Evolutionary conservation across 2,888 invertebrate genomes (phyloP).

Genomic region (Napeogenes inachia): DNA sequence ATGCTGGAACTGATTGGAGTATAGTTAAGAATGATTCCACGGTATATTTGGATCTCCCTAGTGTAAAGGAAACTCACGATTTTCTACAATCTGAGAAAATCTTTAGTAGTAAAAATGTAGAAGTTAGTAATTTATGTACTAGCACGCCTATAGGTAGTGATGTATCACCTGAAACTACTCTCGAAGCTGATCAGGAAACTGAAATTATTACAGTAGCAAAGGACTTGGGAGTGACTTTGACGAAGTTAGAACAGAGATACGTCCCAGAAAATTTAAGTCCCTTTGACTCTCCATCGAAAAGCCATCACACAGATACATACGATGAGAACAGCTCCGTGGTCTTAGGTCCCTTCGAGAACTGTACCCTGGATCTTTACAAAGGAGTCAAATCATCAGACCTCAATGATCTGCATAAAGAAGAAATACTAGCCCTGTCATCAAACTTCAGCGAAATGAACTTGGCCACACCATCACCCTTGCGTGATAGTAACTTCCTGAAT

Average conservation of each 20-base stretch:
- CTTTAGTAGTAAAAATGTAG: constrained; percentile 37
- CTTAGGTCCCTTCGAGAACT: constrained; percentile 77
- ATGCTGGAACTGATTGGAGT: constrained; percentile 30
- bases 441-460: constrained; percentile 74
- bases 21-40: constrained; percentile 59
- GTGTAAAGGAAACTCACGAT: constrained; percentile 49
- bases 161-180: constrained; percentile 44
- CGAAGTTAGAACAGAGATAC: constrained; percentile 54
- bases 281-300: constrained; percentile 68
- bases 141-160: constrained; percentile 65
- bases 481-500: constrained; percentile 66
- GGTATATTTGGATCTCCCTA: constrained; percentile 65
- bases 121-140: constrained; percentile 40
- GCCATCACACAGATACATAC: constrained; percentile 66
- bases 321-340: constrained; percentile 76
- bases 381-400: constrained; percentile 66
- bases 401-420: constrained; percentile 65
- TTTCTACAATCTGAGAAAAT: constrained; percentile 58
- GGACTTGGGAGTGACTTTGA: constrained; percentile 41
- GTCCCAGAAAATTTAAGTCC: constrained; percentile 59
- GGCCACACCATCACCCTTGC: constrained; percentile 67
- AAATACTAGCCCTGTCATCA: constrained; percentile 73
- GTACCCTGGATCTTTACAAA: constrained; percentile 71
- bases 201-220: constrained; percentile 45
- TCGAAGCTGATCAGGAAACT: constrained; percentile 42